Conservation (phyloP, 2,888 invertebrate species). For the Agrochola lychnidis region DNA sequence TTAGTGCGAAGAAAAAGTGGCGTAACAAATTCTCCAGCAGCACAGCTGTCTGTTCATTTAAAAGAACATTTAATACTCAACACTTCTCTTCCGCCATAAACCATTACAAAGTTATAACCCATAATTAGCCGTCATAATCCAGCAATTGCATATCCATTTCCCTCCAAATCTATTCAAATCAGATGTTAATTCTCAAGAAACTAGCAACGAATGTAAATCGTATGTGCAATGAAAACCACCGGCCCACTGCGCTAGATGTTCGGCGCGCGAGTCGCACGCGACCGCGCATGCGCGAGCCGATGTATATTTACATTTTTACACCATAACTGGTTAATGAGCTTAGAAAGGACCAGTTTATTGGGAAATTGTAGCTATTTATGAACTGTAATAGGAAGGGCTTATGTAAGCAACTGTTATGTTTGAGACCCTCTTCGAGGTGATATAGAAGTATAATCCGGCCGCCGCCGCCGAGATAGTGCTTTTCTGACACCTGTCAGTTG, state of each 20-base stretch:
- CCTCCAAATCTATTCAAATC: slow-evolving; percentile 54
- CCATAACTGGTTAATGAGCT: slow-evolving; percentile 64
- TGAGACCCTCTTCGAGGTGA: neutral
- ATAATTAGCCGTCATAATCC: slow-evolving; percentile 32
- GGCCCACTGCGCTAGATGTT: slow-evolving; percentile 80
- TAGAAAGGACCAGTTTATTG: slow-evolving; percentile 57
- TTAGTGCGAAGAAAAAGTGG: neutral
- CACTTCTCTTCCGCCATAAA: slow-evolving; percentile 12
- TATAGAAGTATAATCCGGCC: neutral
- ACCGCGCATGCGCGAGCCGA: slow-evolving; percentile 58
- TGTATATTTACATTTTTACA: slow-evolving; percentile 62
- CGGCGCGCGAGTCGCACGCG: slow-evolving; percentile 80
- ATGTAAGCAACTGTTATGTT: slow-evolving; percentile 24
- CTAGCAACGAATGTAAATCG: slow-evolving; percentile 50
- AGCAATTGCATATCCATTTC: slow-evolving; percentile 40
- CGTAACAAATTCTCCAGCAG: neutral
- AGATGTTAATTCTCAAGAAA: slow-evolving; percentile 54
- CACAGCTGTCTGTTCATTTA: neutral
- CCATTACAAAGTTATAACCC: slow-evolving; percentile 3
- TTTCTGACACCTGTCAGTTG: too few species aligned
- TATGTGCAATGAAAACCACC: slow-evolving; percentile 64
- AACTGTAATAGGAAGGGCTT: slow-evolving; percentile 3
- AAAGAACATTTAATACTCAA: neutral
- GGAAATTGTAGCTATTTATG: slow-evolving; percentile 47
- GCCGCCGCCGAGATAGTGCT: too few species aligned